Percentiles rank a stretch among this genome's conserved stretches.
phyloP scores from a whole-genome alignment of 2,888 invertebrate species.

The Euzophera pinguis region DNA sequence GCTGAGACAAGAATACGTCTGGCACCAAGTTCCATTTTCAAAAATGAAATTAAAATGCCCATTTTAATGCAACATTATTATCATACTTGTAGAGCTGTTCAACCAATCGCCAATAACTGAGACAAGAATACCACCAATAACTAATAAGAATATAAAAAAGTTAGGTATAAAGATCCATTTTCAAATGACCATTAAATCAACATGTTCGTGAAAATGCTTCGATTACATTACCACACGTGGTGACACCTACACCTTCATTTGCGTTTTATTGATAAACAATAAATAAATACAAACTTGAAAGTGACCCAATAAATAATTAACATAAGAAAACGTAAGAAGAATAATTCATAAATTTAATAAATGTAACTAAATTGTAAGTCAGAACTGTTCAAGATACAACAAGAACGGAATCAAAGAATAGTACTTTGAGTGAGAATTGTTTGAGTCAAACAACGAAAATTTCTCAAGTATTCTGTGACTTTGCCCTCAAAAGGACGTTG shows the following conservation, averaged over 20 bases:
- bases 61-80: constrained; percentile 8
- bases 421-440: constrained; percentile 2
- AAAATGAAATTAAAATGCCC: constrained; percentile 30
- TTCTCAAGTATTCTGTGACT: constrained; percentile 11
- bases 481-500: not conserved
- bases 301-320: too few relatives aligned
- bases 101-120: constrained; percentile 69
- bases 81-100: constrained; percentile 70
- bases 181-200: constrained; percentile 22
- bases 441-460: constrained; percentile 10
- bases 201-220: not conserved
- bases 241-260: too few relatives aligned
- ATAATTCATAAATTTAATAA: not conserved
- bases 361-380: not conserved
- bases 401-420: constrained; percentile 7
- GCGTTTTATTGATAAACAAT: too few relatives aligned
- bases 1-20: constrained; percentile 65
- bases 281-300: too few relatives aligned
- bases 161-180: constrained; percentile 39
- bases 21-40: constrained; percentile 34
- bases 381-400: not conserved
- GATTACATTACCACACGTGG: too few relatives aligned
- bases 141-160: too few relatives aligned
- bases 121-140: constrained; percentile 70
- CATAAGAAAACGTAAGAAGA: too few relatives aligned